phyloP scores from a whole-genome alignment of 2,888 invertebrate genomes.

The Girardia tigrina region DNA sequence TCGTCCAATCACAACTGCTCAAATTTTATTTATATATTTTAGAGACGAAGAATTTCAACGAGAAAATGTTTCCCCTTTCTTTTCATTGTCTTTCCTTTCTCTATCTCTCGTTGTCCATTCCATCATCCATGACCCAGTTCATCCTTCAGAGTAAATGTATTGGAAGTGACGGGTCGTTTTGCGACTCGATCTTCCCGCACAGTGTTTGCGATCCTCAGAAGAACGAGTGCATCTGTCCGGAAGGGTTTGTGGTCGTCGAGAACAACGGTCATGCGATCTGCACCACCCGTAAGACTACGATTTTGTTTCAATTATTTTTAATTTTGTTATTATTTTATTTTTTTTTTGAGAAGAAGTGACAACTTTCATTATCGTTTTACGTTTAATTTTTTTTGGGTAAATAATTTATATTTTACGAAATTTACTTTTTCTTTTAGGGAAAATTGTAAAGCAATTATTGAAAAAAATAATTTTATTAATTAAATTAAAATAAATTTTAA shows the following conservation, averaged over 20 bases:
- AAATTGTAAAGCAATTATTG: too few relatives aligned
- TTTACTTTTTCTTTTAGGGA: too few relatives aligned
- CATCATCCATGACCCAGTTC: too few relatives aligned
- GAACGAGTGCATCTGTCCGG: neutral
- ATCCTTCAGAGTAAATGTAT: neutral
- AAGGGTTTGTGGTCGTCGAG: neutral
- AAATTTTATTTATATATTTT: neutral
- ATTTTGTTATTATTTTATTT: too few relatives aligned
- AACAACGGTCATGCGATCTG: constrained; percentile 4
- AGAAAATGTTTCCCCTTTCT: neutral
- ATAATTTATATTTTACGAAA: too few relatives aligned
- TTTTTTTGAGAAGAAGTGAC: too few relatives aligned
- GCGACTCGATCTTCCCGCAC: neutral
- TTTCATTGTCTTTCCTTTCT: neutral
- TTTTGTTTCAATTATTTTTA: neutral
- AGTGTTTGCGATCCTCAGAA: neutral
- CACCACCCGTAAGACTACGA: neutral
- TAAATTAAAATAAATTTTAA: too few relatives aligned
- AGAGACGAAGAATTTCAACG: neutral
- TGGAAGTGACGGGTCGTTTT: neutral
- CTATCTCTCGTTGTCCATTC: too few relatives aligned
- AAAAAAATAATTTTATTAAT: too few relatives aligned
- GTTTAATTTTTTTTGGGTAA: too few relatives aligned
- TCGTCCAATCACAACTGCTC: neutral
- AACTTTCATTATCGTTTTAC: too few relatives aligned